Conservation (phyloP, 30 jellyfish, hydroid and myxozoan species). For the Hydra vulgaris region DNA sequence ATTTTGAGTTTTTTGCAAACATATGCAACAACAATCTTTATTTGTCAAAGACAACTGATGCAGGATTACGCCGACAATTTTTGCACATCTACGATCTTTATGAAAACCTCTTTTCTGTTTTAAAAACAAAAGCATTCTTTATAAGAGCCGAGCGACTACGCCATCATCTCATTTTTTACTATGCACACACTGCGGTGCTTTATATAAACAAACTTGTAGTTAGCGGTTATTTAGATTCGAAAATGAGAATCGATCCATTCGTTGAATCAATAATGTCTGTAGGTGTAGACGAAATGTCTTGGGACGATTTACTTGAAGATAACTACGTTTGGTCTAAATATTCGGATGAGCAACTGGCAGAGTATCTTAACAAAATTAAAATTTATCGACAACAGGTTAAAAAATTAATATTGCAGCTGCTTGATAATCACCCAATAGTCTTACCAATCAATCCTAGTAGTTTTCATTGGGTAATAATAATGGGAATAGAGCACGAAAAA, state of each 20-base stretch:
- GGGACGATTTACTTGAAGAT: constrained; percentile 29
- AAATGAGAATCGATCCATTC: not conserved
- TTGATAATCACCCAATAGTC: constrained; percentile 18
- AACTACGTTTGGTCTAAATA: constrained; percentile 23
- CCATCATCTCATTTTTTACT: constrained; percentile 24
- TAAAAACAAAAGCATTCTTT: constrained; percentile 16
- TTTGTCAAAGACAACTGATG: not conserved
- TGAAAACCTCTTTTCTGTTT: constrained; percentile 18
- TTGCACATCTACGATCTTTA: constrained; percentile 7
- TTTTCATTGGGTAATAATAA: constrained; percentile 12
- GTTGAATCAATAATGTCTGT: constrained; percentile 19
- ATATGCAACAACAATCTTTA: constrained; percentile 6
- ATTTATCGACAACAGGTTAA: constrained; percentile 6
- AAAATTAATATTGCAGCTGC: constrained; percentile 6
- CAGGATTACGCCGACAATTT: constrained; percentile 17
- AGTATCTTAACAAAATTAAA: constrained; percentile 8
- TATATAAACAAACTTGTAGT: constrained; percentile 29
- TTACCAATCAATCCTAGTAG: constrained; percentile 2
- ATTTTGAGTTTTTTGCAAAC: constrained; percentile 1
- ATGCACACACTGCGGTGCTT: constrained; percentile 32
- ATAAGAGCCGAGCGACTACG: constrained; percentile 31
- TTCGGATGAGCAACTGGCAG: not conserved
- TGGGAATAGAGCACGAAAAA: constrained; percentile 34
- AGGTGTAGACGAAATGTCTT: constrained; percentile 32
- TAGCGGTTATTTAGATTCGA: not conserved